These are phyloP conservation scores for Drosophila chauvacae DNA, from an alignment of 1,140 invertebrate species.

Conservation along the genomic window DNA sequence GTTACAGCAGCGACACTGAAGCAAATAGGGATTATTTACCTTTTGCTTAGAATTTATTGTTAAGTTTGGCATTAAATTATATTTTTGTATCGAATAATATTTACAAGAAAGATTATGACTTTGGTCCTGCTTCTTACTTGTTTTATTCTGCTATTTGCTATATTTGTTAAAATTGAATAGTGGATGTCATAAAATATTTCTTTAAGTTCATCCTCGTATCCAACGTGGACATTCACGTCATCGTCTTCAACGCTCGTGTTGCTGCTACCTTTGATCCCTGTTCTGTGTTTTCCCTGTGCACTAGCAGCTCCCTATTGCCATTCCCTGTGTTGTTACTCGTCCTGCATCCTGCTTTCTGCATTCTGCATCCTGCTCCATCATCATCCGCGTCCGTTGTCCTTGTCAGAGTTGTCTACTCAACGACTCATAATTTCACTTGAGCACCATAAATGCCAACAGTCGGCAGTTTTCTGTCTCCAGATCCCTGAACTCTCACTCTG, in stretches of 20 bases:
- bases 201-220: not conserved
- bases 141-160: not conserved
- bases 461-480: conserved; percentile 44
- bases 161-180: not conserved
- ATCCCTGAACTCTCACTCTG: conserved; percentile 12
- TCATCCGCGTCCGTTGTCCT: conserved; percentile 43
- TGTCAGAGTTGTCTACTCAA: conserved; percentile 54
- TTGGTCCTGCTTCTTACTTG: not conserved
- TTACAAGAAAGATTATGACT: too few relatives aligned
- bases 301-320: not conserved
- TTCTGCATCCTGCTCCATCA: conserved; percentile 41
- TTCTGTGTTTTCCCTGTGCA: conserved; percentile 19
- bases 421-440: conserved; percentile 74
- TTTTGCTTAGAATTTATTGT: too few relatives aligned
- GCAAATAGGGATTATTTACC: not conserved
- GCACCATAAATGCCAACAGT: conserved; percentile 50
- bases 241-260: conserved; percentile 21
- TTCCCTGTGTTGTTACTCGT: conserved; percentile 14
- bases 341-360: conserved; percentile 6
- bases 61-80: not conserved
- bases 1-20: conserved; percentile 15
- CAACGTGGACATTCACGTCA: conserved; percentile 29
- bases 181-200: not conserved
- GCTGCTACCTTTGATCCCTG: conserved; percentile 8
- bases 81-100: not conserved